Percentiles rank a stretch among this genome's conserved stretches.
These are phyloP conservation scores for Strix uralensis DNA, from an alignment of 2,113 vertebrate species.

Conservation along the genomic window DNA sequence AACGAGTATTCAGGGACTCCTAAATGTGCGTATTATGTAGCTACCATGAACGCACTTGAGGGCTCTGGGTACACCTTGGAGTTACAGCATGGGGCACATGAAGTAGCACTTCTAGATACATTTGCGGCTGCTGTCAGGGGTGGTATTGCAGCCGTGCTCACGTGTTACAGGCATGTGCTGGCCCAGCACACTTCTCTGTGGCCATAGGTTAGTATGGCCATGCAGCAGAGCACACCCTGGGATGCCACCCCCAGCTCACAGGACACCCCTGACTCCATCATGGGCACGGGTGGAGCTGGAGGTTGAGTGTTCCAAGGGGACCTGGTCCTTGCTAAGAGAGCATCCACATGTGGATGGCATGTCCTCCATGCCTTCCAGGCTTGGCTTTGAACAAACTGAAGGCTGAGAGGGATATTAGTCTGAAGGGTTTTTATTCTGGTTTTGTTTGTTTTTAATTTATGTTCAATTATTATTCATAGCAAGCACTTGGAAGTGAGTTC, in stretches of 20 bases:
- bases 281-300: fast-evolving
- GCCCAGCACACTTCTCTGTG: background rate
- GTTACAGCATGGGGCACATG: fast-evolving
- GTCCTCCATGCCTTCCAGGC: fast-evolving
- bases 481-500: background rate
- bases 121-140: background rate
- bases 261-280: fast-evolving
- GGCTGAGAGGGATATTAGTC: background rate
- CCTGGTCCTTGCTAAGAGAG: background rate
- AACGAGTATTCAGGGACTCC: background rate
- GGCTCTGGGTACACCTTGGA: background rate
- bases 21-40: background rate
- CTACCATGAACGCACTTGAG: background rate
- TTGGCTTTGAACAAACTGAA: background rate
- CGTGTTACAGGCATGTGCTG: fast-evolving
- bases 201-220: fast-evolving
- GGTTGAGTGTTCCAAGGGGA: background rate
- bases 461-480: background rate
- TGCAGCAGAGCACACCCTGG: background rate
- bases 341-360: fast-evolving
- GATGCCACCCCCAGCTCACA: background rate
- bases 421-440: background rate
- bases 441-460: slow-evolving; percentile 27
- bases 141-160: background rate
- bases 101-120: background rate